A percentile compares a stretch with the other conserved stretches of the same genome.
Evolutionary conservation across 2,888 invertebrate species (phyloP).

Genomic region (Erebia palarica): DNA sequence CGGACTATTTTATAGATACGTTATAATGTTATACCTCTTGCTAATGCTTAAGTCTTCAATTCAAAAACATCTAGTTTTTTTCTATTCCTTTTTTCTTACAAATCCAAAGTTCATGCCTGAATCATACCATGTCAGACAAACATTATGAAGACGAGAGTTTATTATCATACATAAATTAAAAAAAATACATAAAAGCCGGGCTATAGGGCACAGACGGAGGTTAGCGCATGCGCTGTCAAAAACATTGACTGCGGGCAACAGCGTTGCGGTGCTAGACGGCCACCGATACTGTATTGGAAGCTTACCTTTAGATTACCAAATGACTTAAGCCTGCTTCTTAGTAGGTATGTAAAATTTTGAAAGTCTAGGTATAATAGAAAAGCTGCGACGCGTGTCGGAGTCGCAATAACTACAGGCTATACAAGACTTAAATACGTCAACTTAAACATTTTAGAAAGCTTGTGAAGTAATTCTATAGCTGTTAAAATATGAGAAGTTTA

Average conservation of each 20-base stretch:
- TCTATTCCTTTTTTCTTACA: neutral
- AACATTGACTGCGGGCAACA: constrained; percentile 33
- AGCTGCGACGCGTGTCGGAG: neutral
- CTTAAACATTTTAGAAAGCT: too few species aligned
- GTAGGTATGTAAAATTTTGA: neutral
- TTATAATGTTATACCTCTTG: too few species aligned
- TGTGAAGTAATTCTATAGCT: too few species aligned
- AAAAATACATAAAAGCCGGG: constrained; percentile 30
- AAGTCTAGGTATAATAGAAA: neutral
- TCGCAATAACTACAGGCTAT: neutral
- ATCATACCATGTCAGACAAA: neutral
- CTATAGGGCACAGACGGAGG: constrained; percentile 12
- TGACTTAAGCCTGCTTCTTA: neutral
- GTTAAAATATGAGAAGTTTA: too few species aligned
- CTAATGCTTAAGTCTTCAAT: too few species aligned
- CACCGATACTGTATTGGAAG: constrained; percentile 13
- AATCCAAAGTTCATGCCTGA: neutral
- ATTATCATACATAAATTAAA: constrained; percentile 4
- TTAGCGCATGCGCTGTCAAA: constrained; percentile 33
- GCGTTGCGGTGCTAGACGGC: constrained; percentile 27
- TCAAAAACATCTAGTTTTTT: neutral
- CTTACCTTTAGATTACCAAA: constrained; percentile 6
- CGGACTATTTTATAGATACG: too few species aligned
- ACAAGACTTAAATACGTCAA: too few species aligned
- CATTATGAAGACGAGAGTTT: neutral